Evolutionary conservation across 2,113 vertebrate species (phyloP), one percentile per base, ranked within the genome.

Genomic region (Eclectus roratus): DNA sequence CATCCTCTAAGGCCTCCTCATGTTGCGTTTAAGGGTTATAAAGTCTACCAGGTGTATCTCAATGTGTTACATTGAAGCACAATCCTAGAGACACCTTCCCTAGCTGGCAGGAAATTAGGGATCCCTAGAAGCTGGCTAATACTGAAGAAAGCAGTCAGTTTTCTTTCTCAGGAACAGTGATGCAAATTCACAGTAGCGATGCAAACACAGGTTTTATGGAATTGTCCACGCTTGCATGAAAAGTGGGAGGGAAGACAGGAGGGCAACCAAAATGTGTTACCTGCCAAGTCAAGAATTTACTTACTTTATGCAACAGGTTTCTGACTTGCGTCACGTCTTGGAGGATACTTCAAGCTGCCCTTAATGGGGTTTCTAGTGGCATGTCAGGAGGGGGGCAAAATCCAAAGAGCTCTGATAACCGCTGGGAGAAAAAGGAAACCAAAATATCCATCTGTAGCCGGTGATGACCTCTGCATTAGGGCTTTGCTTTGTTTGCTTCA

Each of bases 71-170:
- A 18, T 7, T 35, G 56, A 35, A 58, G 20, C 11, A 23, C 39
- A 55, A 4, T 33, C 16, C 31, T 82, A 9, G 12, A 65, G 63
- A 39, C 24, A 19, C 21, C 27, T 72, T 61, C 14, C 12, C 7
- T 41, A 56, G 37, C 11, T 83, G 56, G 25, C 0, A 0, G 55
- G n/a, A 53, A 55, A 50, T 18, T 41, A 27, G 5, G 47, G 4
- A n/a, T 92, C 68, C 60, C 49, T 70, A 18, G 44, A 80, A 86
- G n/a, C 50, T 66, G 60, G 8, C 28, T 60, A 12, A 31, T 58
- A 41, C 37, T 56, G 15, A 58, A 79, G 33, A n/a, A 77, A 46
- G 24, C 35, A 44, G 25, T 50, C 31, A 11, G 23, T 3, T n/a
- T 35, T 71, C 63, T 31, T 35, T 12, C 68, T 80, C 7, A 17